Percentiles rank a stretch among this genome's conserved stretches.
phyloP scores from a whole-genome alignment of 2,113 vertebrate species.

The Halichoerus grypus region DNA sequence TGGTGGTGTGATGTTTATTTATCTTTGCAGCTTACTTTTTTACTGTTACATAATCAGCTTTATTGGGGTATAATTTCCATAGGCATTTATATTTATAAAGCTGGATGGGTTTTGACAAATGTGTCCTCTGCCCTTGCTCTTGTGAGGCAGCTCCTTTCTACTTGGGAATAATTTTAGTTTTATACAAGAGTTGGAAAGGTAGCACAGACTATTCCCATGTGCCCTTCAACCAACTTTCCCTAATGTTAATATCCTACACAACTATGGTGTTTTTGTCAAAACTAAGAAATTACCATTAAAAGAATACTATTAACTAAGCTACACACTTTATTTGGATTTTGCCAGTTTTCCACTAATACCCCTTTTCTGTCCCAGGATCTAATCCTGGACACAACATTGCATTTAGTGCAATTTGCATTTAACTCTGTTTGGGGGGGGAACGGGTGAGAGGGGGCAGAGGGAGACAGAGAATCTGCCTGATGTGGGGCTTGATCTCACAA shows the following conservation, averaged over 20 bases:
- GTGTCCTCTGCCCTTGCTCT: background rate
- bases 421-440: background rate
- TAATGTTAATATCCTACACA: background rate
- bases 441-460: background rate
- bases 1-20: background rate
- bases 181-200: background rate
- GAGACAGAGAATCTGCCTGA: background rate
- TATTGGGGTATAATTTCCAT: background rate
- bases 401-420: background rate
- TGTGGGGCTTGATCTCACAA: background rate
- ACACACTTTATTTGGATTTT: background rate
- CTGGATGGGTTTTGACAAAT: conserved; percentile 11
- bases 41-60: background rate
- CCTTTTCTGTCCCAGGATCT: background rate
- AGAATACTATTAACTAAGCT: background rate
- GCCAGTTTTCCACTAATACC: background rate
- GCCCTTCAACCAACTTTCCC: background rate
- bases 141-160: background rate
- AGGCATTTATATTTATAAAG: background rate
- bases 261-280: background rate
- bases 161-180: background rate
- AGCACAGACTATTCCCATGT: background rate
- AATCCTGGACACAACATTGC: background rate
- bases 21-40: background rate
- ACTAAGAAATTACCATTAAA: background rate